Evolutionary conservation across 2,113 vertebrate genomes (phyloP), one percentile per base, ranked within the genome.

Genomic region (Chamaetylas fuelleborni): DNA sequence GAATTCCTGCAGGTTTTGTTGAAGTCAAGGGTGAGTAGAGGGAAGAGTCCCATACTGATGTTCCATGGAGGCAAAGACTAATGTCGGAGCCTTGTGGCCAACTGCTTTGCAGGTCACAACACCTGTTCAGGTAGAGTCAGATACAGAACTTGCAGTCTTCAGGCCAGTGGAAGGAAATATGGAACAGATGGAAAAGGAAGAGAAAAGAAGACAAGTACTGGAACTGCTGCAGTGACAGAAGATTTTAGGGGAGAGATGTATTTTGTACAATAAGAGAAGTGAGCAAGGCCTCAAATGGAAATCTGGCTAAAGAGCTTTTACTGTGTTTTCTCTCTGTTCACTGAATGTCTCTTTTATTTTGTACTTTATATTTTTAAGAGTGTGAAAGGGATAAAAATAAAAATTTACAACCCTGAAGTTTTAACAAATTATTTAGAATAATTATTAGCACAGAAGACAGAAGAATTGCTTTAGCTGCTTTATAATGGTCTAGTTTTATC

Each of bases 101-200:
- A 18, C 22, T 58, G 15, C 25, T 54, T 64, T 70, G 5, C 14
- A 34, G 34, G 36, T 48, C 20, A 70, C 19, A 36, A 13, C 42
- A 14, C 34, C 9, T 0, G 0, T 23, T 45, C 14, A 24, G 22
- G 23, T 51, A 6, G 12, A 8, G 18, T 14, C 18, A 90, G 13
- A 47, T 42, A 18, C 26, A 54, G 0, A 0, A 48, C 34, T 54
- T 74, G 24, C 31, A 62, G 22, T 66, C 20, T n/a, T 84, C 7
- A 17, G 13, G 43, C 9, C 6, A 36, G 2, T 12, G 5, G 10
- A 14, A 69, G 11, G 18, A 87, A 71, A 51, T 22, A 28, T 2
- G 20, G 10, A 26, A 26, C 29, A 31, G 0, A 0, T 29, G 8
- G 10, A 14, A 15, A 50, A 16, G 18, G n/a, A 48, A 48, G 17